Conservation (phyloP, 2,113 vertebrate species). For the Zosterops pallidus region DNA sequence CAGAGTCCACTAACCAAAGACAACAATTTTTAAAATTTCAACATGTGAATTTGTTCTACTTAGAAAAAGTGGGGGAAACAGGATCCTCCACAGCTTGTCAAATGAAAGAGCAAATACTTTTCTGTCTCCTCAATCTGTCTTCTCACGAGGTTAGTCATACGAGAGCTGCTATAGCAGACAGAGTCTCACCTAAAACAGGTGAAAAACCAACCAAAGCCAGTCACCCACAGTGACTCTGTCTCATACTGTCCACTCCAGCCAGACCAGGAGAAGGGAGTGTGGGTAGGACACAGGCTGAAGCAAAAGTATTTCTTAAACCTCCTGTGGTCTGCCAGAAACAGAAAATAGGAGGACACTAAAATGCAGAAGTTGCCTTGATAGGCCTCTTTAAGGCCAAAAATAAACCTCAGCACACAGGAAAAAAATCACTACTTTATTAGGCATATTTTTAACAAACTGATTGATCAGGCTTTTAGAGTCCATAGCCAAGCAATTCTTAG, state of each 20-base stretch:
- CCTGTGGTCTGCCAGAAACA: background rate
- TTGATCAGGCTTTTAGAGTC: background rate
- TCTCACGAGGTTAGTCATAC: background rate
- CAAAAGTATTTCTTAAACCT: background rate
- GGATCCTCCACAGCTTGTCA: background rate
- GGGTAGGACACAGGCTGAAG: background rate
- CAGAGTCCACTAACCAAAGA: background rate
- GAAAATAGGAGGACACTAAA: background rate
- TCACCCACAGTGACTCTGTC: background rate
- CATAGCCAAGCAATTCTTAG: background rate
- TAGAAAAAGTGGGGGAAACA: background rate
- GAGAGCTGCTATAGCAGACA: background rate
- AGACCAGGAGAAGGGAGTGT: fast-evolving
- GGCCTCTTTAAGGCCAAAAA: background rate
- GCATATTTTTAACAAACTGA: background rate
- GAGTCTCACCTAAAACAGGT: background rate
- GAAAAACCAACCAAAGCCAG: fast-evolving
- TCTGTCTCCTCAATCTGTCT: background rate
- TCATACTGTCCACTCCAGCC: background rate
- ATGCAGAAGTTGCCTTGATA: background rate
- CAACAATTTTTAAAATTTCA: background rate
- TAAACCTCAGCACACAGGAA: background rate
- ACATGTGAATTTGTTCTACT: background rate
- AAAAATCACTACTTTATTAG: background rate
- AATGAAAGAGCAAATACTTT: background rate